Evolutionary conservation across 2,797 vertebrate species (phyloP).

Genomic region (Dermochelys coriacea): DNA sequence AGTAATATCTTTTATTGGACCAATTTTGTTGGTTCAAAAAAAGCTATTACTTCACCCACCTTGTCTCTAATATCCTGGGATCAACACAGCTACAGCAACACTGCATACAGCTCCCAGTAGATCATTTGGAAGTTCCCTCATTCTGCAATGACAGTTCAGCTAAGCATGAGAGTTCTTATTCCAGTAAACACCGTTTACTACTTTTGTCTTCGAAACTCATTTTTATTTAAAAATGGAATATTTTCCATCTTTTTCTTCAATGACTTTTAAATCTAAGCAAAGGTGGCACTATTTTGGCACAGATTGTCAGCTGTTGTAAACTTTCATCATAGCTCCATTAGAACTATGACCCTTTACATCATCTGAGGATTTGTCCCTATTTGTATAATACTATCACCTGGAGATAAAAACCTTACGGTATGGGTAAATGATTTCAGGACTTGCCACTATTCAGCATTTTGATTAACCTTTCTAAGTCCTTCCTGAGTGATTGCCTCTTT

Average conservation of each 20-base stretch:
- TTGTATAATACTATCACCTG: not conserved
- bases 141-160: fast-evolving
- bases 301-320: not conserved
- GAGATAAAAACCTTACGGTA: not conserved
- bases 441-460: not conserved
- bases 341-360: not conserved
- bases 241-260: not conserved
- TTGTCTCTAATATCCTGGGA: not conserved
- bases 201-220: not conserved
- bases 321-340: not conserved
- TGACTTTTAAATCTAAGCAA: not conserved
- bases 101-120: not conserved
- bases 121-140: not conserved
- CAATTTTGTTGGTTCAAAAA: no score
- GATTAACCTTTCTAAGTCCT: not conserved
- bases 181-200: not conserved
- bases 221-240: not conserved
- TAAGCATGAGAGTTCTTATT: not conserved
- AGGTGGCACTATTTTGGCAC: not conserved
- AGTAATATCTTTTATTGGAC: no score
- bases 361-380: not conserved
- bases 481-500: not conserved
- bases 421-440: not conserved
- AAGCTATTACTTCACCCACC: not conserved
- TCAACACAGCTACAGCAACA: not conserved